Evolutionary conservation across 2,888 invertebrate genomes (phyloP).

Genomic region (Octodonta nipae): DNA sequence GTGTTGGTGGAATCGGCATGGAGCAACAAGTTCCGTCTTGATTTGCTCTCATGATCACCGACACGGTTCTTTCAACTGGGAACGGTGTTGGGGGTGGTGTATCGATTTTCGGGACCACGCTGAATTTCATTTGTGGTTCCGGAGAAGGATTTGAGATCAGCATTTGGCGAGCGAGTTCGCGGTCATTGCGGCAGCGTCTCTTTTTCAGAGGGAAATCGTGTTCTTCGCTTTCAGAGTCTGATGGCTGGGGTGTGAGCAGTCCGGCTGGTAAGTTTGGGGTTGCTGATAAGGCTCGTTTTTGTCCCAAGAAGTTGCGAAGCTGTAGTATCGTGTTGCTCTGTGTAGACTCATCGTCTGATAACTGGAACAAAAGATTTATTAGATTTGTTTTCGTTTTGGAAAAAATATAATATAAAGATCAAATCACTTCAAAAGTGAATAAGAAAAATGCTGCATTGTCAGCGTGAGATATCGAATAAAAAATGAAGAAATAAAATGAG

Average conservation of each 20-base stretch:
- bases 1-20: slow-evolving; percentile 14
- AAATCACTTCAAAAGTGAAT: too few relatives aligned
- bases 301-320: slow-evolving; percentile 20
- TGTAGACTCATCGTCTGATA: slow-evolving; percentile 22
- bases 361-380: slow-evolving; percentile 24
- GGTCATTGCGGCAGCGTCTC: slow-evolving; percentile 42
- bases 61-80: slow-evolving; percentile 37
- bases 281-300: slow-evolving; percentile 21
- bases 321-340: slow-evolving; percentile 19
- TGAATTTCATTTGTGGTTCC: slow-evolving; percentile 5
- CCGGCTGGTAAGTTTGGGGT: slow-evolving; percentile 20
- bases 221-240: slow-evolving; percentile 58
- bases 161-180: slow-evolving; percentile 16
- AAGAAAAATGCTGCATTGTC: too few relatives aligned
- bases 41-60: slow-evolving; percentile 77
- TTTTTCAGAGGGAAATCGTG: slow-evolving; percentile 41
- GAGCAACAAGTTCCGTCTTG: slow-evolving; percentile 56
- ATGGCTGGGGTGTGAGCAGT: slow-evolving; percentile 65
- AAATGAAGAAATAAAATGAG: too few relatives aligned
- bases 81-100: background rate
- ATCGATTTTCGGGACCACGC: background rate
- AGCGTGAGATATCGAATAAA: too few relatives aligned
- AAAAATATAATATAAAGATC: slow-evolving; percentile 1
- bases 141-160: slow-evolving; percentile 7
- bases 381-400: background rate